phyloP scores from a whole-genome alignment of 2,797 vertebrate species.

The Oryzias dopingdopingensis region DNA sequence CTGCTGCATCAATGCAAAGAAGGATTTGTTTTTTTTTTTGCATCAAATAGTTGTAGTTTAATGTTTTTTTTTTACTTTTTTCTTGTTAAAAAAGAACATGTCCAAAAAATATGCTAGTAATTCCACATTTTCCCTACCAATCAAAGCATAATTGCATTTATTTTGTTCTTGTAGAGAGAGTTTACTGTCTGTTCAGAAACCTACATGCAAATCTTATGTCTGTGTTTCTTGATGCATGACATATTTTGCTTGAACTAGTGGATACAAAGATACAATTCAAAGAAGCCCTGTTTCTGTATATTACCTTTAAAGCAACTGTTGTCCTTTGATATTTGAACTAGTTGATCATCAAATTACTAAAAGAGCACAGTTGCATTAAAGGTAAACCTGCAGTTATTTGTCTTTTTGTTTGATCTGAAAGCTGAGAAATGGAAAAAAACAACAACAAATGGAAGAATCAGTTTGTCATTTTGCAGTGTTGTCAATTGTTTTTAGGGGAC shows the following conservation, averaged over 20 bases:
- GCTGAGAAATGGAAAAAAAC: constrained; percentile 28
- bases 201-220: constrained; percentile 52
- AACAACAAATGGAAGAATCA: constrained; percentile 59
- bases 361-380: constrained; percentile 71
- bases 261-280: constrained; percentile 74
- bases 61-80: constrained; percentile 47
- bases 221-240: constrained; percentile 64
- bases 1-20: constrained; percentile 47
- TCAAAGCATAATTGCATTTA: constrained; percentile 49
- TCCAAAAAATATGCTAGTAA: constrained; percentile 33
- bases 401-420: constrained; percentile 30
- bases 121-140: constrained; percentile 44
- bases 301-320: constrained; percentile 76
- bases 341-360: constrained; percentile 9
- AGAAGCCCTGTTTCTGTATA: constrained; percentile 61
- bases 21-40: constrained; percentile 31
- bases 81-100: constrained; percentile 49
- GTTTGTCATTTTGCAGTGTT: constrained; percentile 99
- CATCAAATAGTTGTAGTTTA: constrained; percentile 33
- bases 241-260: constrained; percentile 63
- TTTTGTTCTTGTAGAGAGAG: constrained; percentile 46
- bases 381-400: constrained; percentile 56
- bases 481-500: constrained; percentile 99
- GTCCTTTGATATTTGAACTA: constrained; percentile 43
- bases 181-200: constrained; percentile 48